Base-by-base conservation (phyloP, 2,797 vertebrate species). In the Parambassis ranga region DNA sequence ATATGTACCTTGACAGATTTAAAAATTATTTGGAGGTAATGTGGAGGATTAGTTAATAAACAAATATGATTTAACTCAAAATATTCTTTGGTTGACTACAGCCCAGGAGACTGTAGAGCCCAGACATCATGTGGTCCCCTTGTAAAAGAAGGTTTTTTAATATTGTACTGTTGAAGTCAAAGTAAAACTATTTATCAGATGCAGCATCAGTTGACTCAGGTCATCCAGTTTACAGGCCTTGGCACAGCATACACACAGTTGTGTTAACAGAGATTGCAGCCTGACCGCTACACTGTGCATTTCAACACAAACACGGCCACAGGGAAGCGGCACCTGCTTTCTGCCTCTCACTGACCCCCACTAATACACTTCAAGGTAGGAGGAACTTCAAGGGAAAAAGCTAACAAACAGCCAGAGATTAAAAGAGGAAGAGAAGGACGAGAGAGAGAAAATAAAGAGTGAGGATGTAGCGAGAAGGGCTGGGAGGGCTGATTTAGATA, bases 241-340 rank as follows among this genome's bases (percentile, higher is more conserved):
- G 48, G 65, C 36, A 30, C 31, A 63, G 75, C 46, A 56, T 22
- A 60, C 59, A 77, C 35, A 22, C 58, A 61, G 69, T 65, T 46
- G 16, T 64, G 43, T 47, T 43, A 49, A 63, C 65, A 65, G 75
- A 65, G 71, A 87, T 78, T 58, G 56, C 53, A 74, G 82, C 37
- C 76, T 50, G 82, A 87, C 81, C 73, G 50, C 79, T 37, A 69
- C 83, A 86, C 86, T 81, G 85, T 88, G 83, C 72, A 81, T 60
- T 36, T 69, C 33, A 66, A 77, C 65, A 53, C 20, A 52, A 60
- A 55, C 41, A 64, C 31, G 36, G 43, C 36, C 32, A 66, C 39
- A 2, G 16, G 57, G 46, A 63, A 55, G 68, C 33, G 2, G 71
- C 33, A 65, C 61, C 65, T 73, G 70, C 56, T 72, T 64, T 79